Conservation (phyloP, 2,797 vertebrate genomes). For the Lutjanus campechanus region DNA sequence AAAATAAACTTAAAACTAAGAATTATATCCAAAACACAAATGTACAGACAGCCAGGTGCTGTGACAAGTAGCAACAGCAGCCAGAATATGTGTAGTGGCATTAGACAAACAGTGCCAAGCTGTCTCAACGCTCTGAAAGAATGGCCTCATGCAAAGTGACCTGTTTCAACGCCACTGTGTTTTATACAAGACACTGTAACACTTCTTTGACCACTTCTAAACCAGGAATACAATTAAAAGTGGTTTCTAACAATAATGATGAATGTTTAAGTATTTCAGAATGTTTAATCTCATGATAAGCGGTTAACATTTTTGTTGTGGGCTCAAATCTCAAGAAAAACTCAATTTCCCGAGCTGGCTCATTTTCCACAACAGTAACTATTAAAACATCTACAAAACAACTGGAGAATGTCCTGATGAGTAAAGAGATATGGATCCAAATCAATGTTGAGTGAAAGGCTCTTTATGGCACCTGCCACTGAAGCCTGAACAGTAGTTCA, state of each 20-base stretch:
- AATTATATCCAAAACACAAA: slow-evolving; percentile 29
- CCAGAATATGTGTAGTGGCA: background rate
- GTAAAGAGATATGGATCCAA: background rate
- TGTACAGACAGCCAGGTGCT: slow-evolving; percentile 24
- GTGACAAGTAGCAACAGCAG: slow-evolving; percentile 6
- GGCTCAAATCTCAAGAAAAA: background rate
- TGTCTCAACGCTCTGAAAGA: slow-evolving; percentile 1
- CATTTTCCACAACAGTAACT: background rate
- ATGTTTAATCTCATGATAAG: background rate
- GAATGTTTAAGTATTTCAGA: background rate
- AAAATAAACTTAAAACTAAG: slow-evolving; percentile 9
- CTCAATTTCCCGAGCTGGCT: background rate
- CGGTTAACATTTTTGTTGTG: background rate
- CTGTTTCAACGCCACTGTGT: background rate
- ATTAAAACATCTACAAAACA: background rate
- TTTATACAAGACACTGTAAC: slow-evolving; percentile 13
- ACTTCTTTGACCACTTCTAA: background rate
- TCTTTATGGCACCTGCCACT: slow-evolving; percentile 14
- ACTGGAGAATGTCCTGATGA: background rate
- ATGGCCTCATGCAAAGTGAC: slow-evolving; percentile 14
- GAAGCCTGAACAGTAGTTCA: slow-evolving; percentile 26
- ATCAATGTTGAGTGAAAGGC: slow-evolving; percentile 8
- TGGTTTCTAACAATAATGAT: background rate
- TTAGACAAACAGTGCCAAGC: slow-evolving; percentile 17
- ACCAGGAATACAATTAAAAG: background rate